Conservation (phyloP, 1,140 invertebrate species). For the Steinernema feltiae region DNA sequence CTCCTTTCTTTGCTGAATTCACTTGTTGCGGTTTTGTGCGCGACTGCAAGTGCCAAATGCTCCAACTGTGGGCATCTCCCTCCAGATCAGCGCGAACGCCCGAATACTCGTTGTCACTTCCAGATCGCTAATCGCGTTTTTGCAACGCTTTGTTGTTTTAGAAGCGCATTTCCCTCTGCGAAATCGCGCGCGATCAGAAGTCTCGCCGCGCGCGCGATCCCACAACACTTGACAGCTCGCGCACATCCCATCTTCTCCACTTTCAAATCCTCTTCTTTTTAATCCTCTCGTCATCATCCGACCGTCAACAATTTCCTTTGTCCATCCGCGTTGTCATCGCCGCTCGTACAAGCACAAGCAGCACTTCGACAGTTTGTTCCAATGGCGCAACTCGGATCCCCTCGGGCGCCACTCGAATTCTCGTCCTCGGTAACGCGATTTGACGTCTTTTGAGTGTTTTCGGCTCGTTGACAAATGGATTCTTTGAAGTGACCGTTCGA, state of each 20-base stretch:
- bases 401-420: too few relatives aligned
- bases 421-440: background rate
- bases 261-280: background rate
- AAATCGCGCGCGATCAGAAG: background rate
- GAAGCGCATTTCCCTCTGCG: background rate
- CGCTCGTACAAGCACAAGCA: too few relatives aligned
- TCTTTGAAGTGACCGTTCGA: too few relatives aligned
- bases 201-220: background rate
- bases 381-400: background rate
- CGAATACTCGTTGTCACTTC: background rate
- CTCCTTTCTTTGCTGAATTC: background rate
- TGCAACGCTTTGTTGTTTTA: background rate
- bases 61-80: too few relatives aligned
- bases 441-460: background rate
- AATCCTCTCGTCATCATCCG: conserved; percentile 9
- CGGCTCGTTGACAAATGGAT: too few relatives aligned
- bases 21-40: too few relatives aligned
- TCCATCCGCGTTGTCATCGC: too few relatives aligned
- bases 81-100: too few relatives aligned
- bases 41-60: too few relatives aligned
- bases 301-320: conserved; percentile 3
- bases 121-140: background rate
- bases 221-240: background rate
- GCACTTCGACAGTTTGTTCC: background rate
- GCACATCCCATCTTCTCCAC: background rate